Evolutionary conservation across 2,797 vertebrate genomes (phyloP), one percentile per base, ranked within the genome.

Genomic region (Myotis myotis): DNA sequence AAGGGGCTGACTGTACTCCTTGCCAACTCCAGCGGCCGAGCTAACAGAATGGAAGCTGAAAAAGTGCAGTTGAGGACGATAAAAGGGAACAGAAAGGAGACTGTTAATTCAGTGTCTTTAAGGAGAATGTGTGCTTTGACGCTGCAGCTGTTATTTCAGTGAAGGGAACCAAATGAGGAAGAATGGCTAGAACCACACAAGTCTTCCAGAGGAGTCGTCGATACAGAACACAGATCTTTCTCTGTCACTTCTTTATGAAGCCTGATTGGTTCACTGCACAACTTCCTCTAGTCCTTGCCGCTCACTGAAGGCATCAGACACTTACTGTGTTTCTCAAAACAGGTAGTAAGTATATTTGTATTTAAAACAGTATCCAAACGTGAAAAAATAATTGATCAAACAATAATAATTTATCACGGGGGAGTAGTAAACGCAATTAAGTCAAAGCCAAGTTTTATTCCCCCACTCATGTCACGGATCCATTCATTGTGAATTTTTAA

Each of bases 61-160:
- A 93, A 93, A 60, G 41, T 85, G 38, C 38, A 89, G 60, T 87
- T 89, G 44, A 87, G 72, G 55, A 74, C 41, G 68, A 94, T 89
- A 85, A 96, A 95, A 87, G 83, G 74, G 57, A 93, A 95, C 89
- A 96, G 83, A 96, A 96, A 95, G 38, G 76, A 95, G 76, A n/a
- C 91, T 89, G 88, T 97, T 95, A 93, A 97, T 95, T 95, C 91
- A 80, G 49, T 87, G 82, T 78, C 78, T 96, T 97, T 84, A 78
- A 87, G 94, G 95, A 96, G 83, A 89, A 95, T 94, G 64, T 95
- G 92, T 84, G 89, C 62, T 91, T 96, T 93, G 79, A 96, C 2
- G 30, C 47, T 83, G 95, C 94, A 95, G 91, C 91, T 95, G 92
- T 89, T 92, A 94, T 90, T 97, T 96, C 95, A 95, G 66, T 94